Evolutionary conservation across 1,140 invertebrate species (phyloP), one percentile per base, ranked within the genome.

Genomic region (Schlechtendalia chinensis): DNA sequence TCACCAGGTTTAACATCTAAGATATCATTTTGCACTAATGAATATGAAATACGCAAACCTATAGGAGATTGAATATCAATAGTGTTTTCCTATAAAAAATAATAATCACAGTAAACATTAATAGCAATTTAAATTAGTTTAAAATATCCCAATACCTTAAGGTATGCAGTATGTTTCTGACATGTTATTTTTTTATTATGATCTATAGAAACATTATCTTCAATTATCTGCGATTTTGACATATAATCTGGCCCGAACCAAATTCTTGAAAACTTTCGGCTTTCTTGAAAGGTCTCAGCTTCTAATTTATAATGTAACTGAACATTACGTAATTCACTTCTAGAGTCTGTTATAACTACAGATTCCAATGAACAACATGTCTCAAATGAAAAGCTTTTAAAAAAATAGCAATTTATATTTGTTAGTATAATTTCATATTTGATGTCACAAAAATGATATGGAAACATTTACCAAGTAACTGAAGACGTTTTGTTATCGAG

Each of bases 31-130:
- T 96, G 92, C 22, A 91, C 89, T 75, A 98, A 86, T 5, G 90
- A 91, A 84, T 96, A 97, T 56, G 92, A 94, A 14, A 97, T 87
- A 82, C 91, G 90, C 84, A 98, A 96, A 85, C 91, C 90, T 54
- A 95, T 93, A 3, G 93, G 92, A 1, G 92, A 93, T 84, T 95
- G 92, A 83, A 95, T 95, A 84, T 94, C 93, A 82, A 91, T 88
- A 0, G 93, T 94, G 82, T 91, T 92, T 83, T 95, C 93, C 87
- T 89, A 75, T 27, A 83, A 81, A 8, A 3, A 39, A 39, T 4
- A 75, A 81, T 81, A 29, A 81, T 6, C 22, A 69, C 10, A 29
- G 16, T 39, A 47, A 11, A 47, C 11, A 45, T 5, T n/a, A 67
- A 67, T 22, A 2, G 19, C 8, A 10, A 3, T 10, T 39, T 32